These are phyloP conservation scores for Himalopsyche kuldschensis DNA, from an alignment of 2,888 invertebrate genomes.

Conservation along the genomic window DNA sequence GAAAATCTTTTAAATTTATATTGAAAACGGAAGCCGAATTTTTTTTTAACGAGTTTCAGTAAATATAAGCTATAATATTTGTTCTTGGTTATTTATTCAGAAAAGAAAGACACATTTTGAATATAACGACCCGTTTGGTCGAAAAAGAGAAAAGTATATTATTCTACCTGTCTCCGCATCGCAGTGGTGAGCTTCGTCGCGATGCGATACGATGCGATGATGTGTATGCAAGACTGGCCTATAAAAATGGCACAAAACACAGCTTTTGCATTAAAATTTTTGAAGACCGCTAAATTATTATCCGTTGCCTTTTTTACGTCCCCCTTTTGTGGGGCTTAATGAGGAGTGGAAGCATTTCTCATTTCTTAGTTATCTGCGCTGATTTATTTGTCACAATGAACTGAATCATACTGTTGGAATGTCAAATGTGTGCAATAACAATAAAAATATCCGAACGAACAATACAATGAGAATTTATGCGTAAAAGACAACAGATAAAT, in stretches of 20 bases:
- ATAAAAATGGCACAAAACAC: constrained; percentile 35
- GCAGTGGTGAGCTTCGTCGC: neutral
- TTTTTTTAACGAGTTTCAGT: too few species aligned
- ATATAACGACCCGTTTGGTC: neutral
- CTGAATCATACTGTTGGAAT: constrained; percentile 9
- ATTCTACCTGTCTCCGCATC: neutral
- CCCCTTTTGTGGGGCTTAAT: constrained; percentile 12
- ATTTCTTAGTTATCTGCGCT: constrained; percentile 27
- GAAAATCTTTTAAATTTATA: too few species aligned
- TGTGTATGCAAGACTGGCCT: constrained; percentile 6
- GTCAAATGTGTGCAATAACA: neutral
- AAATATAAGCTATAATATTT: too few species aligned
- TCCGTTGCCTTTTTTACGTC: constrained; percentile 18
- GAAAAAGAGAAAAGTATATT: neutral
- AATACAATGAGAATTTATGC: too few species aligned
- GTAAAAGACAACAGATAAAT: too few species aligned
- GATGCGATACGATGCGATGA: neutral
- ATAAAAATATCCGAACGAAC: neutral
- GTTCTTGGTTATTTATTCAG: too few species aligned
- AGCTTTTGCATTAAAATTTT: constrained; percentile 38
- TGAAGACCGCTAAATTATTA: constrained; percentile 20
- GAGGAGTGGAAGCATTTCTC: constrained; percentile 20
- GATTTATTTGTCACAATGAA: constrained; percentile 19
- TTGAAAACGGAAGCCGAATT: too few species aligned
- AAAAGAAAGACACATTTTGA: neutral